phyloP scores from a whole-genome alignment of 1,140 invertebrate genomes.

The Lucilia sericata region DNA sequence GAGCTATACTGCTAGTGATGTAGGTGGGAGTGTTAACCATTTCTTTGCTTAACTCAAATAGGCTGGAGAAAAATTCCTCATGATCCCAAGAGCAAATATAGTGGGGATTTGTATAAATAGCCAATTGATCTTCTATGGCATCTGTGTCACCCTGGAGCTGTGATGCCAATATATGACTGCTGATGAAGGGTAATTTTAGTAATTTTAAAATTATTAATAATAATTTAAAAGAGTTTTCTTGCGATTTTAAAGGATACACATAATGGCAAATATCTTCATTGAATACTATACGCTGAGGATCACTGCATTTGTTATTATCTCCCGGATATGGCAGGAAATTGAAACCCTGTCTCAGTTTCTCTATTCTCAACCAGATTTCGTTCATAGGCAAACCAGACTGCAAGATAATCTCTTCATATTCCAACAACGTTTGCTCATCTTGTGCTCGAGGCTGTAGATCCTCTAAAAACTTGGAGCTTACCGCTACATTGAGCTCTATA shows the following conservation, averaged over 20 bases:
- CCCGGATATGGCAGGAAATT: conserved; percentile 72
- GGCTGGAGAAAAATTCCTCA: conserved; percentile 44
- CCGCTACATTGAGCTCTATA: conserved; percentile 72
- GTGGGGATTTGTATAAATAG: conserved; percentile 49
- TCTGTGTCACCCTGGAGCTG: conserved; percentile 67
- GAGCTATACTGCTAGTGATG: conserved; percentile 71
- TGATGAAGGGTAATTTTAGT: conserved; percentile 72
- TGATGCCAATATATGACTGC: conserved; percentile 67
- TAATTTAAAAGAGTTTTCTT: conserved; percentile 70
- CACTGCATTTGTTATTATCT: conserved; percentile 64
- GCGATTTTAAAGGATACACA: conserved; percentile 74
- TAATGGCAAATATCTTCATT: conserved; percentile 74
- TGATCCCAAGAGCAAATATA: conserved; percentile 33
- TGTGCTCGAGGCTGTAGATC: conserved; percentile 66
- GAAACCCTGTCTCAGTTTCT: conserved; percentile 73
- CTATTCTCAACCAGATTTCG: conserved; percentile 76
- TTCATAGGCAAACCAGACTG: conserved; percentile 74
- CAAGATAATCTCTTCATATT: conserved; percentile 75
- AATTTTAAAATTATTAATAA: conserved; percentile 71
- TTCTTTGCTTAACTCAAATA: conserved; percentile 55
- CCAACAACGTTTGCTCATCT: conserved; percentile 71
- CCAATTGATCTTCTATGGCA: conserved; percentile 67
- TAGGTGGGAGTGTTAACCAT: conserved; percentile 72
- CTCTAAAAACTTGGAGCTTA: conserved; percentile 58
- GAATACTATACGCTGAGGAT: conserved; percentile 74